A percentile compares a stretch with the other conserved stretches of the same genome.
These are phyloP conservation scores for Mastomys coucha DNA, from an alignment of 2,113 vertebrate genomes.

Conservation along the genomic window DNA sequence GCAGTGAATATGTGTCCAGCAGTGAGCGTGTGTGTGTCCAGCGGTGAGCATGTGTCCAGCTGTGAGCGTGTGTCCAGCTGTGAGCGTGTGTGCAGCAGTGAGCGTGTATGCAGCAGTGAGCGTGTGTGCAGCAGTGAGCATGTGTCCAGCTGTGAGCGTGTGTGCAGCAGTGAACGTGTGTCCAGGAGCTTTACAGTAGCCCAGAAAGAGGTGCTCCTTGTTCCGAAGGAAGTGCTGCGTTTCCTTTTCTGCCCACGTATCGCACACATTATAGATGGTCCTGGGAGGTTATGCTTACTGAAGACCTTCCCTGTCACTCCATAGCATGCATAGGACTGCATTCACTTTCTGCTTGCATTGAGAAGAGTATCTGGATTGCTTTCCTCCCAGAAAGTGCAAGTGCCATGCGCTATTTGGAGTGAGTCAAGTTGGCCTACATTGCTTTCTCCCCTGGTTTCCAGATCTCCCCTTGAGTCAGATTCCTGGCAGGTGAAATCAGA, in stretches of 20 bases:
- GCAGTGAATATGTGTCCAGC: no score
- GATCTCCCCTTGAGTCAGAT: not conserved
- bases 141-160: no score
- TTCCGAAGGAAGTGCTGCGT: not conserved
- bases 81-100: no score
- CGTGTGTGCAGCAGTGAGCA: no score
- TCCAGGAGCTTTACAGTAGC: no score
- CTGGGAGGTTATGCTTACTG: not conserved
- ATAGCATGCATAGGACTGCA: not conserved
- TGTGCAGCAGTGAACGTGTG: no score
- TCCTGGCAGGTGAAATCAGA: slow-evolving; percentile 14
- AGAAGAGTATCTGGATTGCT: not conserved
- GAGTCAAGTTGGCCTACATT: not conserved
- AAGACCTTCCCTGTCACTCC: not conserved
- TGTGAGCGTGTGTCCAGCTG: no score
- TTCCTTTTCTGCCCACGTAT: not conserved
- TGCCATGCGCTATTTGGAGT: not conserved
- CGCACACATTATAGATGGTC: not conserved
- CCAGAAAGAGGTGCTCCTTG: not conserved
- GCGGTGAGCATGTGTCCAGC: no score
- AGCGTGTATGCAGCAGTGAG: no score
- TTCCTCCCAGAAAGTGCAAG: not conserved
- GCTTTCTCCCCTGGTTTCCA: not conserved
- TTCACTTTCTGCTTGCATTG: not conserved
- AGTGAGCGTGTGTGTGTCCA: no score